phyloP scores from a whole-genome alignment of 2,797 vertebrate species.

The Fistularia tabacaria region DNA sequence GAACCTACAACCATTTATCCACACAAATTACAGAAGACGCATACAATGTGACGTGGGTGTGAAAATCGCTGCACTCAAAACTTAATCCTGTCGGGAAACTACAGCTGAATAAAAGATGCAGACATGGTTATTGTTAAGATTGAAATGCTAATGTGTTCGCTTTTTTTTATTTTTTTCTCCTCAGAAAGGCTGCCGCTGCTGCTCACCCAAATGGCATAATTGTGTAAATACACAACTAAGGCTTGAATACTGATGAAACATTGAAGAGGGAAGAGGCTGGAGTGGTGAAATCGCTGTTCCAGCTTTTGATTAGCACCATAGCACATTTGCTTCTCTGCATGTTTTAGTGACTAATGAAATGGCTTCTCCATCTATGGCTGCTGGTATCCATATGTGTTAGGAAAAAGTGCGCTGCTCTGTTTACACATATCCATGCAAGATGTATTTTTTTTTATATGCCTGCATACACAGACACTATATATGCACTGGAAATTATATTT shows the following conservation, averaged over 20 bases:
- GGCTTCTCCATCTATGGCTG: not conserved
- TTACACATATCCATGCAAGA: no score
- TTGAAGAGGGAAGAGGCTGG: conserved; percentile 18
- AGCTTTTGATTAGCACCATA: conserved; percentile 13
- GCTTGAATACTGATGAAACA: conserved; percentile 37
- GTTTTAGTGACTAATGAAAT: conserved; percentile 7
- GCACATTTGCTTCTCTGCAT: conserved; percentile 12
- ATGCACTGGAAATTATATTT: no score
- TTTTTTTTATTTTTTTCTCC: conserved; percentile 4
- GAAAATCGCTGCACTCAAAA: no score
- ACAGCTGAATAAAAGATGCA: conserved; percentile 6
- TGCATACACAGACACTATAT: no score
- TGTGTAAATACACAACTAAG: conserved; percentile 6
- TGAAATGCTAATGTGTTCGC: not conserved
- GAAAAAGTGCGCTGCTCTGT: no score
- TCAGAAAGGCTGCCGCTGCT: conserved; percentile 2
- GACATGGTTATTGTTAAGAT: not conserved
- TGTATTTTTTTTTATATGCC: no score
- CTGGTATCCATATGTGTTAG: no score
- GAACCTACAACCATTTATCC: no score
- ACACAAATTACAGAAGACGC: no score
- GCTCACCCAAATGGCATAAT: conserved; percentile 12
- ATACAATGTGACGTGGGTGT: no score
- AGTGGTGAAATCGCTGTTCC: conserved; percentile 24
- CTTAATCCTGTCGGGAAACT: not conserved